Conservation (phyloP, 2,113 vertebrate genomes). For the Caloenas nicobarica region DNA sequence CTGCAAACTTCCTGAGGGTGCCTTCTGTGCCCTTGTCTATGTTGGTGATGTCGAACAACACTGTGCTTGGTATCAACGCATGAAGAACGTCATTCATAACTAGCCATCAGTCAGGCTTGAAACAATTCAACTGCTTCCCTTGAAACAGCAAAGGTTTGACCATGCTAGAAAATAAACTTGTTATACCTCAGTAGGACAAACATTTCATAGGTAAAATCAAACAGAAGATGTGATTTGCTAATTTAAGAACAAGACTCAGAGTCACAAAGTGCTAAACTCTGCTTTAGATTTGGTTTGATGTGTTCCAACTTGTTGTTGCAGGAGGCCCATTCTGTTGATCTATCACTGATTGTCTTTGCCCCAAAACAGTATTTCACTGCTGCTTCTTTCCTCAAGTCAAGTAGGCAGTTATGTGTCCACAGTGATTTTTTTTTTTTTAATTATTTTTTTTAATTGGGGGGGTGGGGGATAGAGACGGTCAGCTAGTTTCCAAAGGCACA, state of each 20-base stretch:
- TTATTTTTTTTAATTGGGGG: not conserved
- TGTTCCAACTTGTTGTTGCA: not conserved
- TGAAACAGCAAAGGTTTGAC: not conserved
- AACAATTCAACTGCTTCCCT: not conserved
- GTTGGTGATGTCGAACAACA: not conserved
- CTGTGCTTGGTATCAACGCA: not conserved
- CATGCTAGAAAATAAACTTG: not conserved
- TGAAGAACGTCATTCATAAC: not conserved
- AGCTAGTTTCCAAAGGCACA: not conserved
- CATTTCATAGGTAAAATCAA: not conserved
- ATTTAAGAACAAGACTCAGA: not conserved
- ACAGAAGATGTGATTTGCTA: not conserved
- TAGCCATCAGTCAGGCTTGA: not conserved
- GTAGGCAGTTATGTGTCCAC: not conserved
- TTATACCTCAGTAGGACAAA: not conserved
- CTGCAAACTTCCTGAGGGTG: not conserved
- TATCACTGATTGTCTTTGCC: not conserved
- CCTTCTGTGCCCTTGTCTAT: not conserved
- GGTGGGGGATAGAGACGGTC: not conserved
- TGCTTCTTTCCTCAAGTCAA: not conserved
- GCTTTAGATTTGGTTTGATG: not conserved
- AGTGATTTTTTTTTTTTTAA: not conserved
- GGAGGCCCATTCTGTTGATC: not conserved
- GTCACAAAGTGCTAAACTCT: not conserved
- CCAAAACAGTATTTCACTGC: not conserved